These are phyloP conservation scores for Polyommatus icarus DNA, from an alignment of 2,888 invertebrate species.

Conservation along the genomic window DNA sequence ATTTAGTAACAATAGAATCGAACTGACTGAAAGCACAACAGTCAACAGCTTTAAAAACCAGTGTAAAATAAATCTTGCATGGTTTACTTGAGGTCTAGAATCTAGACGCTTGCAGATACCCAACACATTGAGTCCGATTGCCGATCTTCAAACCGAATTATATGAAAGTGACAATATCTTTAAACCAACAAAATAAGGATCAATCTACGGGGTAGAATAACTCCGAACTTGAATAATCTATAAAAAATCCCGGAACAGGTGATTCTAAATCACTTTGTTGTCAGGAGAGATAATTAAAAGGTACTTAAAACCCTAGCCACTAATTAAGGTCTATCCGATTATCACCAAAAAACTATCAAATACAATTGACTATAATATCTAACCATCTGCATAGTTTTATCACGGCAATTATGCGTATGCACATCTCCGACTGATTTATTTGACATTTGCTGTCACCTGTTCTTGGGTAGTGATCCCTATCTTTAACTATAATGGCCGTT, in stretches of 20 bases:
- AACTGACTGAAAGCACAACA: no score
- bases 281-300: background rate
- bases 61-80: no score
- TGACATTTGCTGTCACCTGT: background rate
- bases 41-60: no score
- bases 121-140: no score
- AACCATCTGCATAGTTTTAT: slow-evolving; percentile 2
- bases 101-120: no score
- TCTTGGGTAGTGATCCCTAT: background rate
- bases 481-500: background rate
- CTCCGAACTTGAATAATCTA: no score
- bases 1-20: no score
- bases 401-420: background rate
- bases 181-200: no score
- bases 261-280: background rate
- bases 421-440: slow-evolving; percentile 1
- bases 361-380: slow-evolving; percentile 1
- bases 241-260: background rate
- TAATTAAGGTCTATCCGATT: background rate
- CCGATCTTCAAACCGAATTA: no score
- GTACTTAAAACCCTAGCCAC: background rate
- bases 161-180: no score
- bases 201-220: no score
- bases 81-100: no score
- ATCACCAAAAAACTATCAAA: background rate